Evolutionary conservation across 1,140 invertebrate species (phyloP).

Genomic region (Drosophila setifemur): DNA sequence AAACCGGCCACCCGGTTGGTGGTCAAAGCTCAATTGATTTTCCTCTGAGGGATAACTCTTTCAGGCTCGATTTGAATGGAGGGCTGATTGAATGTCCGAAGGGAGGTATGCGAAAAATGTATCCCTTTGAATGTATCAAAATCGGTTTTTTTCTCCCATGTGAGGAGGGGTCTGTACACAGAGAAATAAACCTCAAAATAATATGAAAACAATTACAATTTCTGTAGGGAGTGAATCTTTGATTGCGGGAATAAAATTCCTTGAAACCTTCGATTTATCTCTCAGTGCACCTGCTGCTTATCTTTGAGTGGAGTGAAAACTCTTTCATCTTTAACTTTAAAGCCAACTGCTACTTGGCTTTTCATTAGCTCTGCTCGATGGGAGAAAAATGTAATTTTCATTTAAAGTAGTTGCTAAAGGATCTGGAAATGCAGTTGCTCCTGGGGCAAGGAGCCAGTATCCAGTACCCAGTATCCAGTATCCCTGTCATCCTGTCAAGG

Average conservation of each 20-base stretch:
- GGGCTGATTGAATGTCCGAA: constrained; percentile 10
- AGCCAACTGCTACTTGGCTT: constrained; percentile 16
- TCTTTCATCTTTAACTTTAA: constrained; percentile 50
- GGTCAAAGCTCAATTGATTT: constrained; percentile 44
- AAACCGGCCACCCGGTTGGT: not conserved
- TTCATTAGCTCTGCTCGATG: constrained; percentile 44
- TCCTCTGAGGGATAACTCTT: constrained; percentile 17
- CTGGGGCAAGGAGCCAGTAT: constrained; percentile 14
- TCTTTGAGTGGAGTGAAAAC: constrained; percentile 53
- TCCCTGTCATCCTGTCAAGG: constrained; percentile 59
- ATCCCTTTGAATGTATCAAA: not conserved
- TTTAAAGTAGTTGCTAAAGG: constrained; percentile 10
- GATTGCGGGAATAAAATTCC: not conserved
- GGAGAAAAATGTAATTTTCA: constrained; percentile 15
- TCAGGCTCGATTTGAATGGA: constrained; percentile 15
- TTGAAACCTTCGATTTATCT: not conserved
- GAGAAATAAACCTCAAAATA: not conserved
- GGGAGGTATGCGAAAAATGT: not conserved
- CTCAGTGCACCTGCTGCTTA: constrained; percentile 31
- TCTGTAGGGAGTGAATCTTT: too few species aligned
- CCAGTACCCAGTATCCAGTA: not conserved
- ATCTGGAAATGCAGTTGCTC: constrained; percentile 3
- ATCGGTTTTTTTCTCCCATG: not conserved
- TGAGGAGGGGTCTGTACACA: too few species aligned
- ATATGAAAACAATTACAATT: too few species aligned